Evolutionary conservation across 2,888 invertebrate genomes (phyloP).

Genomic region (Amphipoea lucens): DNA sequence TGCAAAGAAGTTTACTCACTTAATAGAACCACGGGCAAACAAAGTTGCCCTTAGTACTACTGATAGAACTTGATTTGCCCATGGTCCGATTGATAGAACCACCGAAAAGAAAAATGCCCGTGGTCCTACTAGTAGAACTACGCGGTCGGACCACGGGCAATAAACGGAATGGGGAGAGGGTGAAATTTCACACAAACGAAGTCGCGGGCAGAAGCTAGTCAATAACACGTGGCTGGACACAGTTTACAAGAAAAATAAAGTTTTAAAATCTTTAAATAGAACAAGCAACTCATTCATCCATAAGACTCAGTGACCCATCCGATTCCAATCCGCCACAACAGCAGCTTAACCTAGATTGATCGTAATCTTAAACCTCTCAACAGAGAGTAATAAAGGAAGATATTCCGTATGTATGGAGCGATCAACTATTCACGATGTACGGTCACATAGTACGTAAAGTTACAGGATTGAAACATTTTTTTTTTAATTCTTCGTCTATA

Average conservation of each 20-base stretch:
- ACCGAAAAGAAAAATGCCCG: no score
- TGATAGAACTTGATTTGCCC: no score
- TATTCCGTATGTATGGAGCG: slow-evolving; percentile 68
- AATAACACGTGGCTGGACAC: background rate
- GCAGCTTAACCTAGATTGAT: slow-evolving; percentile 37
- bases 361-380: slow-evolving; percentile 52
- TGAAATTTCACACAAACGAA: no score
- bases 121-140: no score
- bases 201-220: no score
- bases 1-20: no score
- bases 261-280: background rate
- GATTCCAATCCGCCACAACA: slow-evolving; percentile 29
- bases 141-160: no score
- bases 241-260: background rate
- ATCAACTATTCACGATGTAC: slow-evolving; percentile 70
- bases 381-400: slow-evolving; percentile 62
- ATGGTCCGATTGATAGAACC: no score
- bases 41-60: no score
- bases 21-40: no score
- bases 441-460: slow-evolving; percentile 52
- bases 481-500: background rate
- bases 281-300: background rate
- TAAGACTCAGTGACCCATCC: slow-evolving; percentile 46
- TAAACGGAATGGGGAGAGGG: no score
- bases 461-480: background rate